Evolutionary conservation across 1,140 invertebrate species (phyloP), one percentile per base, ranked within the genome.

Genomic region (Chironomus tepperi): DNA sequence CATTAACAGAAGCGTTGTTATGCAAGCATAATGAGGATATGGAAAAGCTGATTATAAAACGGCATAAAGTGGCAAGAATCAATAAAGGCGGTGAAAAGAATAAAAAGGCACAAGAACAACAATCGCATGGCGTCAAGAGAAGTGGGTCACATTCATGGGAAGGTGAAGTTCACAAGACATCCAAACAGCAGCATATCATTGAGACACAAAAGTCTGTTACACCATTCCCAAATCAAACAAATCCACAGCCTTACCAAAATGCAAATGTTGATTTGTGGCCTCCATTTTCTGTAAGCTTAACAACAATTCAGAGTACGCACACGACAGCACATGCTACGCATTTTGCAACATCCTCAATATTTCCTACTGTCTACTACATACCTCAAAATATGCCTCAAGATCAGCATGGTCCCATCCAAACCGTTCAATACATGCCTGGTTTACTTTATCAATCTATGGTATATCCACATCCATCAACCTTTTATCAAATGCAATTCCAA

Each of bases 1-100:
- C 85, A 10, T 83, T 92, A 2, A 92, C 91, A 0, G 89, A 91
- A 79, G 85, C 84, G 1, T 73, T 91, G 65, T 80, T 93, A 1
- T 86, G 81, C 74, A 88, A 86, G 76, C 91, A 92, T 77, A 92
- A 92, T 79, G 88, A 90, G 76, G 87, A 91, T 74, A 93, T 92
- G 90, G 89, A 92, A 78, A 91, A 91, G 78, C 84, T 87, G 5
- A 89, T 93, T 86, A 83, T 91, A 9, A 88, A 90, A 77, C 88
- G 88, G 74, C 89, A 92, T 78, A 84, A 87, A 7, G 86, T 90
- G 76, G 82, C 86, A n/a, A 81, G 88, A 16, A 85, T 82, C 67
- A 86, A 84, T 12, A 86, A 86, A 76, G 80, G 79, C 1, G 82
- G 81, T 18, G 80, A 84, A 77, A 78, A 76, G 75, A 76, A 75